Conservation (phyloP, 2,113 vertebrate genomes). For the Anas platyrhynchos region DNA sequence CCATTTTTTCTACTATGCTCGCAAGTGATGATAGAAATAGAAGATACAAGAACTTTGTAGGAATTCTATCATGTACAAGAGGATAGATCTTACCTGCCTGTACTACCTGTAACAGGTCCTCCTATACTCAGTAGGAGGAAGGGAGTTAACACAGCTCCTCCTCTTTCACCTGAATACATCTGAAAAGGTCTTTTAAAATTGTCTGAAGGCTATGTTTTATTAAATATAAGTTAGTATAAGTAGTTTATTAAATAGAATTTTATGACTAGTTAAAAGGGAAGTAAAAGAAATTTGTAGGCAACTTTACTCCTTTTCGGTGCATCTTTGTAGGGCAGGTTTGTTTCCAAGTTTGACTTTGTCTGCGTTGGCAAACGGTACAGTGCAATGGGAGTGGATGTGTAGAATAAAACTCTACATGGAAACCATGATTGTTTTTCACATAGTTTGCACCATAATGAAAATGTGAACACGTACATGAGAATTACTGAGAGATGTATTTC, state of each 20-base stretch:
- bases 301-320: fast-evolving
- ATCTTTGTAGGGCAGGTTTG: neutral
- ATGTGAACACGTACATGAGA: neutral
- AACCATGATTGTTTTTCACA: neutral
- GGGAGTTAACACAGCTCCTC: neutral
- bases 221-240: neutral
- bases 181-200: neutral
- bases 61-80: neutral
- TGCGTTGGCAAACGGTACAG: neutral
- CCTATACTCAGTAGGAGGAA: neutral
- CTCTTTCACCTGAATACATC: neutral
- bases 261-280: neutral
- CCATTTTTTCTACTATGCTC: neutral
- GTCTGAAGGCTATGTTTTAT: neutral
- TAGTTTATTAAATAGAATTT: neutral
- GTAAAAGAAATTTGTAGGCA: neutral
- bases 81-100: neutral
- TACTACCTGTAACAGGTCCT: neutral
- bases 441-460: neutral
- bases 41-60: neutral
- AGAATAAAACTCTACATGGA: neutral
- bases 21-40: neutral
- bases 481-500: neutral
- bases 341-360: neutral
- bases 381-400: neutral